phyloP scores from a whole-genome alignment of 2,113 vertebrate species.

The Pedionomus torquatus region DNA sequence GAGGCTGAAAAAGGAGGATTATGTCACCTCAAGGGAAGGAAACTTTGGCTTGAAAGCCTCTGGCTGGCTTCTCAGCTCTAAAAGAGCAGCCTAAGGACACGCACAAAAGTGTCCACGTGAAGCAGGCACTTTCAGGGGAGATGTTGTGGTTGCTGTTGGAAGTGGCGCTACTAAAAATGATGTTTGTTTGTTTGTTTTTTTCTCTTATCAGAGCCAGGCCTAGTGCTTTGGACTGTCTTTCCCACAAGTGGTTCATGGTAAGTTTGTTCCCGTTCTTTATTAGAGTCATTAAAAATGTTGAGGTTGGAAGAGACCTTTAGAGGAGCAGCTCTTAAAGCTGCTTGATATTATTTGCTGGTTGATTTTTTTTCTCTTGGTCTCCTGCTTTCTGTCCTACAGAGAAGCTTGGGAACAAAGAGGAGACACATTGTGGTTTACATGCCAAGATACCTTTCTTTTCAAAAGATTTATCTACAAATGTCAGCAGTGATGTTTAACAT shows the following conservation, averaged over 20 bases:
- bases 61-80: not conserved
- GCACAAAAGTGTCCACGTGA: not conserved
- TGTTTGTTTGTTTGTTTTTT: not conserved
- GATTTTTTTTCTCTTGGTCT: not conserved
- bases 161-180: not conserved
- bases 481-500: too few species aligned
- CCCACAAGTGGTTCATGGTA: slow-evolving; percentile 68
- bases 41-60: not conserved
- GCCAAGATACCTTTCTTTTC: not conserved
- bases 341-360: not conserved
- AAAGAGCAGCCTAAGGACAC: not conserved
- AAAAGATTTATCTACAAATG: too few species aligned
- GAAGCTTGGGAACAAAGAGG: not conserved
- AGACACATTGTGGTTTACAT: not conserved
- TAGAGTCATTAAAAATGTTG: not conserved
- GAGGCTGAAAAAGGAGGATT: not conserved
- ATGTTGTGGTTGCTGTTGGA: not conserved
- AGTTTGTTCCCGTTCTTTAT: not conserved
- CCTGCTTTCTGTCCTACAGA: not conserved
- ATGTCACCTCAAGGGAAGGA: not conserved
- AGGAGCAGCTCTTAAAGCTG: not conserved
- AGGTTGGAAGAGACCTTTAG: not conserved
- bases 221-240: slow-evolving; percentile 55
- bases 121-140: not conserved
- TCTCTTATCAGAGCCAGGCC: slow-evolving; percentile 51